Conservation (phyloP, 2,888 invertebrate genomes). For the Stegophylla sp. region DNA sequence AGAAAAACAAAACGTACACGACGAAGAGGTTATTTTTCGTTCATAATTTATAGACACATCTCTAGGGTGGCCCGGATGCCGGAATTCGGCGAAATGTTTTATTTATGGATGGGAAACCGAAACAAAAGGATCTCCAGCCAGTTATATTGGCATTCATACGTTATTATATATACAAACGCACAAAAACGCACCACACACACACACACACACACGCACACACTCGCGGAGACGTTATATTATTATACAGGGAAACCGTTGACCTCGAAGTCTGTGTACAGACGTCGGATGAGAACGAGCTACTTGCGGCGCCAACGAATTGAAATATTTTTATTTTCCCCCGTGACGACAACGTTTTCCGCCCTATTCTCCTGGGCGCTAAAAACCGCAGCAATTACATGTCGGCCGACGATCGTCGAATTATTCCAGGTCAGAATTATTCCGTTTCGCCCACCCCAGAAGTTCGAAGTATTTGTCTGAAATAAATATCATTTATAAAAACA, state of each 20-base stretch:
- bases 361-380: too few relatives aligned
- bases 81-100: slow-evolving; percentile 9
- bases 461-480: too few relatives aligned
- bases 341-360: background rate
- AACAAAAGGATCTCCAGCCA: slow-evolving; percentile 22
- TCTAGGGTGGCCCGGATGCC: slow-evolving; percentile 1
- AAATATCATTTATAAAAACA: too few relatives aligned
- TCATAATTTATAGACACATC: background rate
- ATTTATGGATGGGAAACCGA: slow-evolving; percentile 15
- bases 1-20: background rate
- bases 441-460: too few relatives aligned
- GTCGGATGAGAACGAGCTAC: background rate
- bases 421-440: too few relatives aligned
- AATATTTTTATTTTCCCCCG: background rate
- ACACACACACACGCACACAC: background rate
- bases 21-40: slow-evolving; percentile 1
- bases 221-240: too few relatives aligned
- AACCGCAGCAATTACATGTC: too few relatives aligned
- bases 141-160: slow-evolving; percentile 2
- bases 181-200: background rate
- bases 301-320: too few relatives aligned
- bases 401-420: too few relatives aligned
- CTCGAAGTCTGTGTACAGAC: slow-evolving; percentile 4
- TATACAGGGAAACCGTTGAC: slow-evolving; percentile 3
- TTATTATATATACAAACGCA: background rate